A percentile compares a stretch with the other conserved stretches of the same genome.
These are phyloP conservation scores for Hartigia nigra DNA, from an alignment of 2,888 invertebrate genomes.

Conservation along the genomic window DNA sequence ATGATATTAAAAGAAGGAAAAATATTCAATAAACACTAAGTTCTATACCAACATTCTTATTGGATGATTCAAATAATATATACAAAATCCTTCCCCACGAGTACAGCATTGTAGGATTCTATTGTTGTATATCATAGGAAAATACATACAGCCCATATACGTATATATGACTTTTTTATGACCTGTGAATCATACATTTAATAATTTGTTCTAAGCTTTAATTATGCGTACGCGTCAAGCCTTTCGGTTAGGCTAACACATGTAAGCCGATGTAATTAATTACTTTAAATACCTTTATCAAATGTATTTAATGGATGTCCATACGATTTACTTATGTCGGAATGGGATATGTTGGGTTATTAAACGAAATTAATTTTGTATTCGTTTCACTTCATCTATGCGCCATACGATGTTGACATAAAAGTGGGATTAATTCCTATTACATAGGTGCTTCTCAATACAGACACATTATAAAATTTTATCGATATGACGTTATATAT, in stretches of 20 bases:
- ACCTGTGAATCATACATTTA: too few species aligned
- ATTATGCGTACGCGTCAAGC: background rate
- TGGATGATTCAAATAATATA: background rate
- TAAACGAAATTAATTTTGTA: background rate
- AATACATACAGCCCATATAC: too few species aligned
- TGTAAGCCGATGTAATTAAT: background rate
- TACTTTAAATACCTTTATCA: background rate
- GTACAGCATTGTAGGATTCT: too few species aligned
- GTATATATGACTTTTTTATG: too few species aligned
- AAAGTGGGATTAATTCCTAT: background rate
- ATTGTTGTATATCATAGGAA: too few species aligned
- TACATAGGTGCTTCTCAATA: background rate
- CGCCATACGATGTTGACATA: background rate
- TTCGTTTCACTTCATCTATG: background rate
- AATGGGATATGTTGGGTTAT: background rate
- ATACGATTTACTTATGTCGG: background rate
- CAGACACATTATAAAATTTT: background rate
- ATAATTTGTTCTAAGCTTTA: background rate
- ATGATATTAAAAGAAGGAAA: background rate
- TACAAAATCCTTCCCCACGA: background rate
- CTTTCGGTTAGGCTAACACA: background rate
- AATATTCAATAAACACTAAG: background rate
- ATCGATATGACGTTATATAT: background rate
- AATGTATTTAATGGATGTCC: background rate
- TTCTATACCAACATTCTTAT: background rate